Evolutionary conservation across 2,888 invertebrate genomes (phyloP), one percentile per base, ranked within the genome.

Genomic region (Amphipyra berbera): DNA sequence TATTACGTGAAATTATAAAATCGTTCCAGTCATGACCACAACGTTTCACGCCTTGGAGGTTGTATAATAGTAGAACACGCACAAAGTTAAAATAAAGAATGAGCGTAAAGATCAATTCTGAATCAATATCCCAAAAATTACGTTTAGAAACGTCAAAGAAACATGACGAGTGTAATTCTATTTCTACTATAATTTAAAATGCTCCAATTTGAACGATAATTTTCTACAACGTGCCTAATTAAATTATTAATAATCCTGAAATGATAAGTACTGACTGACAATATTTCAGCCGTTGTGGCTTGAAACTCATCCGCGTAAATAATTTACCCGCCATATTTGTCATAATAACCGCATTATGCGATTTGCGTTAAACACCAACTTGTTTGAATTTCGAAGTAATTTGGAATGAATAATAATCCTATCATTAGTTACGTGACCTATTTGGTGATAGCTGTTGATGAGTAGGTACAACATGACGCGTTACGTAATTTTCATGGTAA

Each of bases 351-450:
- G 49, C 60, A 55, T 61, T 49, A 59, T 55, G 35, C 54, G 60
- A 59, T 61, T 68, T 46, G 54, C 47, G 56, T 12, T 40, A 13
- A 37, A 61, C 53, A 49, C 21, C 49, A 49, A 47, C 59, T 48
- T 64, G 74, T 77, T 76, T 53, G 60, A 65, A 64, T 70, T 72
- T 48, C 33, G 50, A 21, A 68, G 61, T 35, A 67, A 60, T 64
- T 74, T 56, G 30, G 56, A 33, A 69, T 74, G 46, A 73, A 68
- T 69, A 61, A 64, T 74, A 49, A 63, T 44, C 45, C 42, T 44
- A 38, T 54, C 46, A 68, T 60, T 59, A 52, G 60, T 45, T 48
- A 49, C 48, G 60, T 49, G 54, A 15, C 45, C 13, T 9, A 60
- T 69, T 66, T 59, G 50, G 35, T 59, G 72, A 52, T 47, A 58